Percentiles rank a stretch among this genome's conserved stretches.
Evolutionary conservation across 2,113 vertebrate genomes (phyloP).

Genomic region (Zapornia atra): DNA sequence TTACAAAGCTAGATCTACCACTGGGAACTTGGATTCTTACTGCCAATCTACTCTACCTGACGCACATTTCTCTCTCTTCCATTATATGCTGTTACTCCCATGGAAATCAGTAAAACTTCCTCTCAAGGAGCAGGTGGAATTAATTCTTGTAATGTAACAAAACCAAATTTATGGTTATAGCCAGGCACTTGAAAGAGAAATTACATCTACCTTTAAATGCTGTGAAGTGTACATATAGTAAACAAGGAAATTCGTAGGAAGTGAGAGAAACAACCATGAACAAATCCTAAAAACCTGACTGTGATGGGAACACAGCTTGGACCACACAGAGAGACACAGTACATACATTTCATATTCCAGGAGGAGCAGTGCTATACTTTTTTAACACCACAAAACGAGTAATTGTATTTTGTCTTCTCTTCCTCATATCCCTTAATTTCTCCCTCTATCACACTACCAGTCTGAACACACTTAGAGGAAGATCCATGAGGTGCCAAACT

Average conservation of each 20-base stretch:
- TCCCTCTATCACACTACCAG: not conserved
- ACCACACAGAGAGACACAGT: too few relatives aligned
- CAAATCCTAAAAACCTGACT: too few relatives aligned
- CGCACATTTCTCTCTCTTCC: not conserved
- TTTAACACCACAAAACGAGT: not conserved
- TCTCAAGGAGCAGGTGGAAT: not conserved
- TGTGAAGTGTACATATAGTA: too few relatives aligned
- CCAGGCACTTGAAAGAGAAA: not conserved
- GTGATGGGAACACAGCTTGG: too few relatives aligned
- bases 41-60: not conserved
- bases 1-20: not conserved
- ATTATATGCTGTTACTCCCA: not conserved
- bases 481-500: not conserved
- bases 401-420: not conserved
- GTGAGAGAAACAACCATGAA: too few relatives aligned
- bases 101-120: not conserved
- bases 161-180: not conserved
- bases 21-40: not conserved
- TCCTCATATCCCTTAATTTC: not conserved
- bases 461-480: not conserved
- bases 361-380: not conserved
- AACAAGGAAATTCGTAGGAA: too few relatives aligned
- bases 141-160: not conserved
- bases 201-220: not conserved
- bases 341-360: not conserved